Conservation (phyloP, 2,888 invertebrate species). For the Sthenelais limicola region DNA sequence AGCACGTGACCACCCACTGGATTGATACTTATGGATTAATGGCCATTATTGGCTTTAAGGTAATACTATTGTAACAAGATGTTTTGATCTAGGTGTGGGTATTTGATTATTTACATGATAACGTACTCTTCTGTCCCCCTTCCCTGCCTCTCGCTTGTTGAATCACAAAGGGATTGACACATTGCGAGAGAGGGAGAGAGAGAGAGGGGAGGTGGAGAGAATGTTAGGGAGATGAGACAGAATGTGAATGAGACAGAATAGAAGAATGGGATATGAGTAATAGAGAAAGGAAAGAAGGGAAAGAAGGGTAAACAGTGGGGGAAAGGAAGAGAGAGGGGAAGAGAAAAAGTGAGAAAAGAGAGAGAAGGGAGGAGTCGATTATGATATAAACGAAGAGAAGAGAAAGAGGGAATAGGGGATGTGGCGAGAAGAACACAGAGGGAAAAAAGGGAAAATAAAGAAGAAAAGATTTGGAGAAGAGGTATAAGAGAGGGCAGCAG, state of each 20-base stretch:
- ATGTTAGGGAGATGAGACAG: background rate
- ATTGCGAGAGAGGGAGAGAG: background rate
- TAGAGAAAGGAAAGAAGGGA: background rate
- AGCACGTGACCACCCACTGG: no score
- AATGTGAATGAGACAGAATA: background rate
- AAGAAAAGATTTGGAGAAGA: background rate
- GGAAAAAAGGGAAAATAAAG: background rate
- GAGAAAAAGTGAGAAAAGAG: background rate
- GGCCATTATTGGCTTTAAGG: no score
- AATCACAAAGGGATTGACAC: background rate
- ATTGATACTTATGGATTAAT: no score
- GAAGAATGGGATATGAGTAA: background rate
- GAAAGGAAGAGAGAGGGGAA: background rate
- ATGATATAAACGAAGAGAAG: background rate
- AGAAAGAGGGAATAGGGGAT: background rate
- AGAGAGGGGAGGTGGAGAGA: background rate
- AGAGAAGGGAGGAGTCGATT: background rate
- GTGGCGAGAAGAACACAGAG: background rate
- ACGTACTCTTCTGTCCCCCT: no score
- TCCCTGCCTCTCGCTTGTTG: slow-evolving; percentile 40
- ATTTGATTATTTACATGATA: no score
- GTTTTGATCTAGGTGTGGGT: no score
- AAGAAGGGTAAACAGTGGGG: background rate
- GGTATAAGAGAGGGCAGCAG: background rate
- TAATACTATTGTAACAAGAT: no score